phyloP scores from a whole-genome alignment of 2,113 vertebrate genomes.

The Platichthys stellatus region DNA sequence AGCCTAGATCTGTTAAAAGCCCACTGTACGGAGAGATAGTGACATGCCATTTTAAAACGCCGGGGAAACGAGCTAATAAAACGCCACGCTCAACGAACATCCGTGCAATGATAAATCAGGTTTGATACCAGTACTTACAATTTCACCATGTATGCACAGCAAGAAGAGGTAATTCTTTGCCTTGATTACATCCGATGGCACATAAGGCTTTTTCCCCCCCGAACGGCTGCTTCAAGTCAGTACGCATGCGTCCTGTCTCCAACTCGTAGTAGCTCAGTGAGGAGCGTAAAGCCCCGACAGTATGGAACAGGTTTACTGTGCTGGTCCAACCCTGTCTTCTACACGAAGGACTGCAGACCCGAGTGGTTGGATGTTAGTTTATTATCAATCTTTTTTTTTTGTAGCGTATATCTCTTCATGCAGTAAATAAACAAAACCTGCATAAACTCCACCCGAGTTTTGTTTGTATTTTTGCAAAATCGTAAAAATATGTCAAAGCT shows the following conservation, averaged over 20 bases:
- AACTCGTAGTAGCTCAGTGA: constrained; percentile 74
- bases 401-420: no score
- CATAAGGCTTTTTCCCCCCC: constrained; percentile 72
- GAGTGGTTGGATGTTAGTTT: no score
- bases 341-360: no score
- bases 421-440: background rate
- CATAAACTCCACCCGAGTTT: background rate
- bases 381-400: no score
- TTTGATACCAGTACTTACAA: constrained; percentile 79
- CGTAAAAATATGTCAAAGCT: background rate
- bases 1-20: constrained; percentile 68
- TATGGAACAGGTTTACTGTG: constrained; percentile 59
- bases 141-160: constrained; percentile 88
- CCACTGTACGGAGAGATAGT: constrained; percentile 61
- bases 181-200: constrained; percentile 87
- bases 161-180: constrained; percentile 84
- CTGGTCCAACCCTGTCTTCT: background rate
- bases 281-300: constrained; percentile 64
- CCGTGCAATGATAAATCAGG: constrained; percentile 32
- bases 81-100: constrained; percentile 26
- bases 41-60: constrained; percentile 68
- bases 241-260: constrained; percentile 82
- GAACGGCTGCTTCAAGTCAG: constrained; percentile 81
- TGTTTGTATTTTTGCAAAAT: background rate
- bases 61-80: constrained; percentile 39